These are phyloP conservation scores for Diacarnus erythraeanus DNA, from an alignment of 37 sponge, comb jelly and placozoan genomes.

Conservation along the genomic window DNA sequence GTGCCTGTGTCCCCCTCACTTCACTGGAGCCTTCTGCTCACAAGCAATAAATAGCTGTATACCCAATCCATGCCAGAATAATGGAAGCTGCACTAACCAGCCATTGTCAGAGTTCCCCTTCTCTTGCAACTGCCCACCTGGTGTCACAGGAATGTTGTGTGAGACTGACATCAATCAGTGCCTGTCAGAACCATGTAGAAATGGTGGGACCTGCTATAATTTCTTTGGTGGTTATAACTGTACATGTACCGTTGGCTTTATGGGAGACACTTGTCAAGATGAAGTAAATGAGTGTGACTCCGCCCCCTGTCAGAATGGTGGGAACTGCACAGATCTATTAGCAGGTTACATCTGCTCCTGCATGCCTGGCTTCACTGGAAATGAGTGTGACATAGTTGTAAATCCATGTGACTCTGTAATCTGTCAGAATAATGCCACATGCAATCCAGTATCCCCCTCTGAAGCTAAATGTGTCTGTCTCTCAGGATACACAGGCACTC, in stretches of 20 bases:
- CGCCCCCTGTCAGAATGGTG: slow-evolving; percentile 41
- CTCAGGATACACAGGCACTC: slow-evolving; percentile 57
- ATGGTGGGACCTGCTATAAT: slow-evolving; percentile 30
- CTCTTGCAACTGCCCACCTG: slow-evolving; percentile 32
- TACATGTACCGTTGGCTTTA: slow-evolving; percentile 36
- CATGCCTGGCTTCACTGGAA: slow-evolving; percentile 56
- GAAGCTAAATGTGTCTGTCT: slow-evolving; percentile 40
- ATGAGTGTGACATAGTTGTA: slow-evolving; percentile 29
- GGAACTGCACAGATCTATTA: slow-evolving; percentile 30
- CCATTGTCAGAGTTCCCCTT: slow-evolving; percentile 8
- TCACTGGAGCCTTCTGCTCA: slow-evolving; percentile 36
- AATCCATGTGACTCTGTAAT: slow-evolving; percentile 36
- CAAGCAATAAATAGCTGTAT: slow-evolving; percentile 42
- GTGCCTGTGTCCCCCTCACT: slow-evolving; percentile 56
- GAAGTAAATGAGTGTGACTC: slow-evolving; percentile 31
- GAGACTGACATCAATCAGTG: slow-evolving; percentile 43
- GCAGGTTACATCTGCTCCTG: slow-evolving; percentile 33
- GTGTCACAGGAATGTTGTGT: slow-evolving; percentile 45
- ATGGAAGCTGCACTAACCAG: slow-evolving; percentile 29
- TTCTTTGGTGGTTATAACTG: slow-evolving; percentile 40
- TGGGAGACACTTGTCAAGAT: slow-evolving; percentile 16
- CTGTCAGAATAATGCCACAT: slow-evolving; percentile 56
- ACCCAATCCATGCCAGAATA: slow-evolving; percentile 36
- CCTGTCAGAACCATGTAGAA: slow-evolving; percentile 25
- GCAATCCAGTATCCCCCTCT: background rate